A percentile compares a stretch with the other conserved stretches of the same genome.
These are phyloP conservation scores for Andrena chrysosceles DNA, from an alignment of 2,888 invertebrate genomes.

Conservation along the genomic window DNA sequence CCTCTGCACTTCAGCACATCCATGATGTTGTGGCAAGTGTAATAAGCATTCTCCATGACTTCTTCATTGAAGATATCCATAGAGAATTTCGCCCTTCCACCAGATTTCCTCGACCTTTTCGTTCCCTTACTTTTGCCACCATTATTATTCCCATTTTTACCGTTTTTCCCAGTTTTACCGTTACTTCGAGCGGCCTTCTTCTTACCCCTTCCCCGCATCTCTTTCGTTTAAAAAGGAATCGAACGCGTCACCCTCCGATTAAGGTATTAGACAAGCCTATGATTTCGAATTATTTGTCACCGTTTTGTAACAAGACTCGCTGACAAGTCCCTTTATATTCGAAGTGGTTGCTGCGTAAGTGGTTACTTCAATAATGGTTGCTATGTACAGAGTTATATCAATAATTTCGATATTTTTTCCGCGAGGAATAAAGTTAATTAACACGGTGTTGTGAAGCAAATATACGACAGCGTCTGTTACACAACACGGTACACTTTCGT, in stretches of 20 bases:
- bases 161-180: slow-evolving; percentile 69
- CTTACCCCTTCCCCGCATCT: slow-evolving; percentile 68
- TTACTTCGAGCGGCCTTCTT: slow-evolving; percentile 62
- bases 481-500: neutral
- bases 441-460: neutral
- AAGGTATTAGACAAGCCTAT: neutral
- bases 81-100: slow-evolving; percentile 89
- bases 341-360: slow-evolving; percentile 17
- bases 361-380: slow-evolving; percentile 42
- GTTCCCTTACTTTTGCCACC: slow-evolving; percentile 86
- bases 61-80: slow-evolving; percentile 95
- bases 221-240: slow-evolving; percentile 40
- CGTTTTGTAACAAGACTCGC: neutral
- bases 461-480: neutral
- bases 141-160: slow-evolving; percentile 76
- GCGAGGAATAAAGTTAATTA: too few species aligned
- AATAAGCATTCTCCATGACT: slow-evolving; percentile 97
- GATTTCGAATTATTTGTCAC: neutral
- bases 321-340: neutral
- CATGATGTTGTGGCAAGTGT: slow-evolving; percentile 96
- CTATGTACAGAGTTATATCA: slow-evolving; percentile 33
- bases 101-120: slow-evolving; percentile 86
- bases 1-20: slow-evolving; percentile 94
- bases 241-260: neutral
- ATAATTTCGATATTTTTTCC: slow-evolving; percentile 10